Conservation (phyloP, 1,140 invertebrate species). For the Ridgeia piscesae region DNA sequence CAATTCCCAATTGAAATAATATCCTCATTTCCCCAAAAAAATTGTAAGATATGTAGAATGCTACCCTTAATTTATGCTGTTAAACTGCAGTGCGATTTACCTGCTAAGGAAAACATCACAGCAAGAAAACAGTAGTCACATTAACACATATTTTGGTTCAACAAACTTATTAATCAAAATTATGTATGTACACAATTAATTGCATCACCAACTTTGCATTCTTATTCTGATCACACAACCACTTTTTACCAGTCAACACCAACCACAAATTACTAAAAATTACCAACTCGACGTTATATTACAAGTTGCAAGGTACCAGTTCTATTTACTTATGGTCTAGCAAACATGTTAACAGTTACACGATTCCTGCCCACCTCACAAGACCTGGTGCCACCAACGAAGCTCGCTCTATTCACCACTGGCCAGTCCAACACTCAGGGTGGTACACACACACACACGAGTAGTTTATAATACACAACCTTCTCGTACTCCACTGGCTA, state of each 20-base stretch:
- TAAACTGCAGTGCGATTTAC: background rate
- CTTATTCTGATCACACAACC: background rate
- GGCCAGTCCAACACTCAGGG: background rate
- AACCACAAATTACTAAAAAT: background rate
- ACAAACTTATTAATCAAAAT: background rate
- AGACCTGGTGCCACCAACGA: background rate
- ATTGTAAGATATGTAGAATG: background rate
- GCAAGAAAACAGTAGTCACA: background rate
- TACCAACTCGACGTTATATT: background rate
- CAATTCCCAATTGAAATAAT: background rate
- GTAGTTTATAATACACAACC: background rate
- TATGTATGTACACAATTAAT: background rate
- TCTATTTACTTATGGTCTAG: background rate
- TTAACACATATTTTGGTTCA: background rate
- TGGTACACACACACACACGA: background rate
- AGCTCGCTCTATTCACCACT: background rate
- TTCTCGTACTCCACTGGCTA: background rate
- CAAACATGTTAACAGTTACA: background rate
- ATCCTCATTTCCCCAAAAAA: background rate
- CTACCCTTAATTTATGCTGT: background rate
- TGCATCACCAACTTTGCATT: background rate
- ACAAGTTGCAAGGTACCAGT: background rate
- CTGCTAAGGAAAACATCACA: background rate
- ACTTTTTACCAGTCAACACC: background rate
- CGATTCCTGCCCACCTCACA: background rate